These are phyloP conservation scores for Paragorgia papillata DNA, from an alignment of 92 coral and sea anemone genomes.

Conservation along the genomic window DNA sequence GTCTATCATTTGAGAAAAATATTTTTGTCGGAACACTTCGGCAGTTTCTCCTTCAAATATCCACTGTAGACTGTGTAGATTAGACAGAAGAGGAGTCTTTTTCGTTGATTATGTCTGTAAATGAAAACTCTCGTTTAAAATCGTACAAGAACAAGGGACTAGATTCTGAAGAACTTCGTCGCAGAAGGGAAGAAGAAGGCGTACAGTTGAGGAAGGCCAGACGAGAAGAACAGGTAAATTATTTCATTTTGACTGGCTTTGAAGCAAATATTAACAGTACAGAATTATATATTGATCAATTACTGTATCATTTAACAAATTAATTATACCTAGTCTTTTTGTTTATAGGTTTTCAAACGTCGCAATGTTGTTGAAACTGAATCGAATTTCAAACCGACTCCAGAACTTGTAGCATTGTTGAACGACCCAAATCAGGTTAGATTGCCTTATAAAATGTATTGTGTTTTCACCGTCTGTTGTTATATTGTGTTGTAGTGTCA, in stretches of 20 bases:
- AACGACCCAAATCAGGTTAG: slow-evolving; percentile 73
- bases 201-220: slow-evolving; percentile 96
- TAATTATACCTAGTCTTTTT: neutral
- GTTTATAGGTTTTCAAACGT: slow-evolving; percentile 87
- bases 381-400: slow-evolving; percentile 50
- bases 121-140: slow-evolving; percentile 85
- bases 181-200: slow-evolving; percentile 99
- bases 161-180: slow-evolving; percentile 87
- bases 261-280: too few relatives aligned
- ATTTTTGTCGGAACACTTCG: neutral
- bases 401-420: slow-evolving; percentile 81
- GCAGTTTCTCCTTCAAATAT: neutral
- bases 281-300: too few relatives aligned
- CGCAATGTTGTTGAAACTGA: slow-evolving; percentile 98
- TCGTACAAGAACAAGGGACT: slow-evolving; percentile 97
- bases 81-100: slow-evolving; percentile 10
- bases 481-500: too few relatives aligned
- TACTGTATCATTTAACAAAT: neutral
- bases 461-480: too few relatives aligned
- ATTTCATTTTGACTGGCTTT: too few relatives aligned
- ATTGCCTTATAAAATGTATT: too few relatives aligned
- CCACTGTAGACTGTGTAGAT: slow-evolving; percentile 1
- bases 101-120: slow-evolving; percentile 74
- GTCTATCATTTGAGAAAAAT: neutral
- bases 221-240: slow-evolving; percentile 98